Conservation (phyloP, 2,797 vertebrate species). For the Neoniphon sammara region DNA sequence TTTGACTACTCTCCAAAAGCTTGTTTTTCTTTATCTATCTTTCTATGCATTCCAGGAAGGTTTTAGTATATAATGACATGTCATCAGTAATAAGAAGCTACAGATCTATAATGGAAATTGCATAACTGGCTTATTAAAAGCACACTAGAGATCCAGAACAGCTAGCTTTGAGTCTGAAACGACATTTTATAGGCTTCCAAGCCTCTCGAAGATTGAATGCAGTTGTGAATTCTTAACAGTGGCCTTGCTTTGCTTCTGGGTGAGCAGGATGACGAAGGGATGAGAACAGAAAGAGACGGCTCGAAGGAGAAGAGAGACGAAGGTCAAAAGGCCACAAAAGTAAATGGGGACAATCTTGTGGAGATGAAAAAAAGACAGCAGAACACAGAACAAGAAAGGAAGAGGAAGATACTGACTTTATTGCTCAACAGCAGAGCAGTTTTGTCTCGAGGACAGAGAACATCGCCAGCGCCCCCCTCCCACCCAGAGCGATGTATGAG, state of each 20-base stretch:
- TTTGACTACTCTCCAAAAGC: too few species aligned
- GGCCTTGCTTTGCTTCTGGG: background rate
- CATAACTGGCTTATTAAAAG: too few species aligned
- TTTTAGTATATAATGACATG: too few species aligned
- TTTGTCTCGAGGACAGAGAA: conserved; percentile 4
- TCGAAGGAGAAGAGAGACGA: background rate
- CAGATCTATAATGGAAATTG: too few species aligned
- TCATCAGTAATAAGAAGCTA: too few species aligned
- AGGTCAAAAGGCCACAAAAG: background rate
- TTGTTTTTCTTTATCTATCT: too few species aligned
- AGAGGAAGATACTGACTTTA: background rate
- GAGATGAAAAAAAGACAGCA: background rate
- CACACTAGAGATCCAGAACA: too few species aligned
- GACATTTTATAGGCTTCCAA: background rate
- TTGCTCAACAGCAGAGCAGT: background rate
- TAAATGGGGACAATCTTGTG: background rate
- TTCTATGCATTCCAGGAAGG: too few species aligned
- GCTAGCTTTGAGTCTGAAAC: too few species aligned
- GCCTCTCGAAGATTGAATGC: background rate
- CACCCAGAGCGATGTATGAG: background rate
- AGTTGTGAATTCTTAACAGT: background rate
- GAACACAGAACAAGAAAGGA: background rate
- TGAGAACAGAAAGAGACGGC: background rate
- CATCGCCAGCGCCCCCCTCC: background rate
- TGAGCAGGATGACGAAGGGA: background rate